Evolutionary conservation across 2,113 vertebrate species (phyloP).

Genomic region (Thamnophis sirtalis): DNA sequence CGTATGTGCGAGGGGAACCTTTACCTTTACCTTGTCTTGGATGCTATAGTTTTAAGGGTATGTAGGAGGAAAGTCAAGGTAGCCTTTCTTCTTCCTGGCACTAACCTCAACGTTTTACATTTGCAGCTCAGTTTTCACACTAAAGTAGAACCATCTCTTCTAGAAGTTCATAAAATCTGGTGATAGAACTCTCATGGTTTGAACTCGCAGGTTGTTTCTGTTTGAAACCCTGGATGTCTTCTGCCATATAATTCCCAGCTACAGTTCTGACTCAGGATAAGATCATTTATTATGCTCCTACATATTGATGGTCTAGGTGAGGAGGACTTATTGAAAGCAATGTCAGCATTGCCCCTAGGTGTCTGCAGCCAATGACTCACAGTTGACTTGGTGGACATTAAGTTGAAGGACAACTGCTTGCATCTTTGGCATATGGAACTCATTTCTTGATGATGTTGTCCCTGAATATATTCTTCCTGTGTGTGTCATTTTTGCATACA

Average conservation of each 20-base stretch:
- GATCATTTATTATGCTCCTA: not conserved
- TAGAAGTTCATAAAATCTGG: not conserved
- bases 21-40: not conserved
- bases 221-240: not conserved
- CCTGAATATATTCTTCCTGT: not conserved
- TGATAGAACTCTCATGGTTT: not conserved
- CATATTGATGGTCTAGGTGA: not conserved
- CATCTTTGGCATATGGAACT: not conserved
- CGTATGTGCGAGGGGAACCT: too few relatives aligned
- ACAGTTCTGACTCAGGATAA: not conserved
- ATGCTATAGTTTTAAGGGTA: not conserved
- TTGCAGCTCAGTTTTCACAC: not conserved
- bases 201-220: not conserved
- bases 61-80: not conserved
- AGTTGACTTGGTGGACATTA: not conserved
- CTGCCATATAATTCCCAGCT: not conserved
- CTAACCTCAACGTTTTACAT: not conserved
- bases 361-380: not conserved
- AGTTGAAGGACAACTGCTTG: not conserved
- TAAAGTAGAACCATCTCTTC: not conserved
- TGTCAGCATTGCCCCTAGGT: not conserved
- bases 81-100: not conserved
- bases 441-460: not conserved
- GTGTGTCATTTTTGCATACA: not conserved
- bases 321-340: not conserved